Conservation (phyloP, 2,113 vertebrate species). For the Heloderma charlesbogerti region DNA sequence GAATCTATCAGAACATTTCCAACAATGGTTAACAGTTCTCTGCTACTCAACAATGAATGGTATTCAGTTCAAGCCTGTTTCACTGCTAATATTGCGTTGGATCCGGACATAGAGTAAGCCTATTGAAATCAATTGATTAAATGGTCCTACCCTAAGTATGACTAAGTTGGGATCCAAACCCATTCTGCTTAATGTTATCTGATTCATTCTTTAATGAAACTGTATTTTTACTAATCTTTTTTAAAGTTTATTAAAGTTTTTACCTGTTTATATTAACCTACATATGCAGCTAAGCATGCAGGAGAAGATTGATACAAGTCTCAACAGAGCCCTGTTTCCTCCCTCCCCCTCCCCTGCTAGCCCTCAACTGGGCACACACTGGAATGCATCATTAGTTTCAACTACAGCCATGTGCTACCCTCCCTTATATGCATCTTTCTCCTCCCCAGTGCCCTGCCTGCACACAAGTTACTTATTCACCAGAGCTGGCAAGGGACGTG, state of each 20-base stretch:
- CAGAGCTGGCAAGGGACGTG: too few species aligned
- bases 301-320: not conserved
- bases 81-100: not conserved
- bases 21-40: not conserved
- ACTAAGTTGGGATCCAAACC: not conserved
- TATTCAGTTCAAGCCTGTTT: slow-evolving; percentile 2
- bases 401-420: not conserved
- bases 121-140: not conserved
- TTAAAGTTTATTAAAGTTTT: fast-evolving
- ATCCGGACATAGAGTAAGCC: not conserved
- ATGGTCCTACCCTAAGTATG: not conserved
- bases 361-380: not conserved
- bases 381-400: not conserved
- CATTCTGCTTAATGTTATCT: slow-evolving; percentile 1
- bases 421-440: not conserved
- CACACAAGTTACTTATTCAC: not conserved
- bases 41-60: not conserved
- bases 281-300: not conserved
- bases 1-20: not conserved
- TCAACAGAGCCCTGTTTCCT: not conserved
- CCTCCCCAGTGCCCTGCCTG: not conserved
- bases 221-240: not conserved
- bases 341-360: not conserved
- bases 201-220: slow-evolving; percentile 40
- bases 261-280: slow-evolving; percentile 10